These are phyloP conservation scores for Heterotilapia buettikoferi DNA, from an alignment of 2,113 vertebrate species.

Conservation along the genomic window DNA sequence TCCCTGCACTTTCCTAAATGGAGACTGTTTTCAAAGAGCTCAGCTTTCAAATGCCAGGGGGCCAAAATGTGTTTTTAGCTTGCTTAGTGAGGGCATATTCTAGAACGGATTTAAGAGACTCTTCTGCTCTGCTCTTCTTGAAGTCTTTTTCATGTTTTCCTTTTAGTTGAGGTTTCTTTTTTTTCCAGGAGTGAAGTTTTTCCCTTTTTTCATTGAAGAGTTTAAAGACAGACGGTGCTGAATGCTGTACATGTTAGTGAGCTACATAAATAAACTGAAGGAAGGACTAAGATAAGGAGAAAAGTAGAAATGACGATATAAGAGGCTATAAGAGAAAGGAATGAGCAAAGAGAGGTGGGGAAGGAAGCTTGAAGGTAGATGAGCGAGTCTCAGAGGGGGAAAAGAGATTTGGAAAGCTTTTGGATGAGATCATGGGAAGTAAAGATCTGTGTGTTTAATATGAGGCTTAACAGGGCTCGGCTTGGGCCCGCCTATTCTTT, in stretches of 20 bases:
- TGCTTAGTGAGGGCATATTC: neutral
- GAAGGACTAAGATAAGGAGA: neutral
- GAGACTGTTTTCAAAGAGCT: neutral
- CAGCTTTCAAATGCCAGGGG: neutral
- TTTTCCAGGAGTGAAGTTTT: neutral
- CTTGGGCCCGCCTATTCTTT: neutral
- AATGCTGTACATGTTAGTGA: neutral
- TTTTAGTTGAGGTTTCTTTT: neutral
- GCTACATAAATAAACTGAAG: neutral
- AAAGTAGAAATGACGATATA: neutral
- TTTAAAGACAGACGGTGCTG: neutral
- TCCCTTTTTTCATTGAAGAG: neutral
- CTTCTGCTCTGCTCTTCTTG: neutral
- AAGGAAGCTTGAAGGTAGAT: neutral
- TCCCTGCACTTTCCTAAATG: neutral
- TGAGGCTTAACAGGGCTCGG: conserved; percentile 24
- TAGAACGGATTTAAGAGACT: neutral
- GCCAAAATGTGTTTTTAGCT: neutral
- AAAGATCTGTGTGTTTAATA: conserved; percentile 33
- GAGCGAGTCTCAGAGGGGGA: neutral
- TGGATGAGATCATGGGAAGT: conserved; percentile 60
- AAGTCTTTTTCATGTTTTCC: neutral
- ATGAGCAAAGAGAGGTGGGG: neutral
- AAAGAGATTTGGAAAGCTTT: conserved; percentile 25
- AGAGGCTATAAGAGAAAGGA: neutral